A percentile compares a stretch with the other conserved stretches of the same genome.
Conservation (phyloP, 2,113 vertebrate species). For the Lynx canadensis region DNA sequence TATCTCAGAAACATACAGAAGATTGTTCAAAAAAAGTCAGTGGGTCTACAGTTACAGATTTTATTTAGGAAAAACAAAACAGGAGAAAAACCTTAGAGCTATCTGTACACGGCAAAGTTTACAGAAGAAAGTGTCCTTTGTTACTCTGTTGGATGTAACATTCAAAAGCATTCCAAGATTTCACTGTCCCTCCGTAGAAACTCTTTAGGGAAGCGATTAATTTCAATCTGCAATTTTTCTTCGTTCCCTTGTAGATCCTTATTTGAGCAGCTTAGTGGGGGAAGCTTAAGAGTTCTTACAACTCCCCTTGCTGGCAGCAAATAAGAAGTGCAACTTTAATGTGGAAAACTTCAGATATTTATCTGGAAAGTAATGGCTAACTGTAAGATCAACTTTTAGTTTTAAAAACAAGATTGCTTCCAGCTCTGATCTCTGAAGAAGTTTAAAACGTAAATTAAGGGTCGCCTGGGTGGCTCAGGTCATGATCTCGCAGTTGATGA, state of each 20-base stretch:
- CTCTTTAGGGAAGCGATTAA: background rate
- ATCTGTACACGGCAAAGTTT: background rate
- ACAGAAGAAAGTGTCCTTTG: background rate
- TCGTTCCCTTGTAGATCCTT: background rate
- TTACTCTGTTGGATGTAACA: background rate
- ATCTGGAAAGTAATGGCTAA: background rate
- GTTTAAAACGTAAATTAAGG: background rate
- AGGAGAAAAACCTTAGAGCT: background rate
- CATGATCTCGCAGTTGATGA: too few species aligned
- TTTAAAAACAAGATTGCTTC: constrained; percentile 1
- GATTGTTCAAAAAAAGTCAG: background rate
- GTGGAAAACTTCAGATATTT: background rate
- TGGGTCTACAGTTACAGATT: background rate
- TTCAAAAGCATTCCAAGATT: background rate
- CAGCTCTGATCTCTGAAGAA: background rate
- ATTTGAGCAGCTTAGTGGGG: background rate
- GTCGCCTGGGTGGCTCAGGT: too few species aligned
- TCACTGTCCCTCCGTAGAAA: background rate
- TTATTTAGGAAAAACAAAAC: constrained; percentile 56
- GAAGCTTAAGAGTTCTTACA: constrained; percentile 61
- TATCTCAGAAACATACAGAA: background rate
- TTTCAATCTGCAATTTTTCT: constrained; percentile 38
- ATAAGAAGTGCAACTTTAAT: constrained; percentile 43
- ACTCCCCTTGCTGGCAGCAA: constrained; percentile 72
- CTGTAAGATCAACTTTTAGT: background rate